Evolutionary conservation across 2,113 vertebrate species (phyloP).

Genomic region (Ranitomeya imitator): DNA sequence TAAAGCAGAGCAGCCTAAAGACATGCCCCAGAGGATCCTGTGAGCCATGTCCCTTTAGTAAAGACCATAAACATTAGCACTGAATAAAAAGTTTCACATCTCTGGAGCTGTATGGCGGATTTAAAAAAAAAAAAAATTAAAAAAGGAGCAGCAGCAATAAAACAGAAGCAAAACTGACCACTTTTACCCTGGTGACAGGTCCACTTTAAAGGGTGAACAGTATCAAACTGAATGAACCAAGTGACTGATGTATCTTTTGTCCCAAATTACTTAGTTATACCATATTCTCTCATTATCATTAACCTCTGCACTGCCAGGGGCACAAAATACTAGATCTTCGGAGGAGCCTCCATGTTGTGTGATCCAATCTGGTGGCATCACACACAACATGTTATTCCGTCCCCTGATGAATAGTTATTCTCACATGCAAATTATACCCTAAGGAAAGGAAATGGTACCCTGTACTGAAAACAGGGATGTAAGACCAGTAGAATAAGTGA

Average conservation of each 20-base stretch:
- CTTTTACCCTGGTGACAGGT: too few relatives aligned
- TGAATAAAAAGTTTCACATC: too few relatives aligned
- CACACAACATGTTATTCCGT: neutral
- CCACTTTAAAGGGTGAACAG: neutral
- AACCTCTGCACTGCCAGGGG: slow-evolving; percentile 21
- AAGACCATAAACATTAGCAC: too few relatives aligned
- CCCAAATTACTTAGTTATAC: slow-evolving; percentile 11
- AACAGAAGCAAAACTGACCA: too few relatives aligned
- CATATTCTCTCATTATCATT: neutral
- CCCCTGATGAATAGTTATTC: slow-evolving; percentile 4
- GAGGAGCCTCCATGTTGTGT: neutral
- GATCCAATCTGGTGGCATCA: neutral
- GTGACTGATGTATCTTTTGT: neutral
- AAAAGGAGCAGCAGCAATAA: too few relatives aligned
- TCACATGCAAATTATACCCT: slow-evolving; percentile 48
- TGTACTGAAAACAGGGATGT: slow-evolving; percentile 37
- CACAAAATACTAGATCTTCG: neutral
- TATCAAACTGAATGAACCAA: neutral
- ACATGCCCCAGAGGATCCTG: too few relatives aligned
- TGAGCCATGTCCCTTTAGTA: too few relatives aligned
- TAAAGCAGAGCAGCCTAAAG: too few relatives aligned
- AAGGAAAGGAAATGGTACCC: slow-evolving; percentile 50
- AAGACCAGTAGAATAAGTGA: neutral
- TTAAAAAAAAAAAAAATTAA: too few relatives aligned
- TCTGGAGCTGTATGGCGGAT: too few relatives aligned